Conservation (phyloP, 2,113 vertebrate species). For the Tyrannus savana region DNA sequence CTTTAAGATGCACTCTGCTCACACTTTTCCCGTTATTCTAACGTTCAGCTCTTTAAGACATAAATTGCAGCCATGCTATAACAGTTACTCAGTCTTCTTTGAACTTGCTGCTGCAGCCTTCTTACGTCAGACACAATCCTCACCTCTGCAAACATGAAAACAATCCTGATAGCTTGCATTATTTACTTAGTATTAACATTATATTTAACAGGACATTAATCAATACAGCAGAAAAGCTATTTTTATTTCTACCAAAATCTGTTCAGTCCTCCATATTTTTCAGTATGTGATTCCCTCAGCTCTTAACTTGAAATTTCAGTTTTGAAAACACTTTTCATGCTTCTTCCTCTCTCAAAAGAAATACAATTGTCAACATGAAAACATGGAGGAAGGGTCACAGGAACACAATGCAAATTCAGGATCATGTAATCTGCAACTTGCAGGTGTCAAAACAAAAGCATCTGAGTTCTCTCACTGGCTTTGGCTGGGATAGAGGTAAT, state of each 20-base stretch:
- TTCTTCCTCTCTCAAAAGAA: not conserved
- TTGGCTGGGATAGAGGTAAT: not conserved
- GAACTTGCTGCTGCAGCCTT: not conserved
- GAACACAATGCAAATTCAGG: not conserved
- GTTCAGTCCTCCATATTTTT: not conserved
- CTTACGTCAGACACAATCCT: not conserved
- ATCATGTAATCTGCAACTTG: not conserved
- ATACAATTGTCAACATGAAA: not conserved
- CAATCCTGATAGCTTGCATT: not conserved
- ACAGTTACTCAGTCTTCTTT: not conserved
- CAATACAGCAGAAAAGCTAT: not conserved
- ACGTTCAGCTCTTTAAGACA: not conserved
- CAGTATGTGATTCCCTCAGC: not conserved
- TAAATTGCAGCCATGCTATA: not conserved
- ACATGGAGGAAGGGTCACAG: not conserved
- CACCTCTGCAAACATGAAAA: not conserved
- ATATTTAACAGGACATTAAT: not conserved
- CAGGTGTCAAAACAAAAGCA: not conserved
- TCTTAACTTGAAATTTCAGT: not conserved
- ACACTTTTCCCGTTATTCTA: not conserved
- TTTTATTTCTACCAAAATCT: not conserved
- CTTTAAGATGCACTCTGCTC: not conserved
- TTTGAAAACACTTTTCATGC: not conserved
- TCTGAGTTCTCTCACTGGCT: not conserved
- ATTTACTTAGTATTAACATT: not conserved